A percentile compares a stretch with the other conserved stretches of the same genome.
Conservation (phyloP, 2,888 invertebrate species). For the Brachylomia viminalis region DNA sequence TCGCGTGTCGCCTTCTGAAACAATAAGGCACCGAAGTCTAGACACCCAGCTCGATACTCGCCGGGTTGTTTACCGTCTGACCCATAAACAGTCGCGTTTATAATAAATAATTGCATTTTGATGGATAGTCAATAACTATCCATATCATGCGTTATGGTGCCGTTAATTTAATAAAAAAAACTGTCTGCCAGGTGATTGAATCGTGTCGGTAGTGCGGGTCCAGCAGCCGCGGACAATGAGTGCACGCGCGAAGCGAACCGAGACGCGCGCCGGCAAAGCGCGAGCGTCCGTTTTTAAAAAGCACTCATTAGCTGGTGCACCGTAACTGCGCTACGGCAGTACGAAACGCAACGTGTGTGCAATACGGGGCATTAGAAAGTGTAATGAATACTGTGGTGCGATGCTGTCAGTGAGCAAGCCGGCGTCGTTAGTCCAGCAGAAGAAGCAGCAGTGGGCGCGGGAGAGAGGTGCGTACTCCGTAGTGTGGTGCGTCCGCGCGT, state of each 20-base stretch:
- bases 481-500: slow-evolving; percentile 65
- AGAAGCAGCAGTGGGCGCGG: slow-evolving; percentile 97
- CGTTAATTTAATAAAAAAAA: slow-evolving; percentile 72
- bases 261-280: slow-evolving; percentile 81
- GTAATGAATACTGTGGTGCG: slow-evolving; percentile 87
- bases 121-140: slow-evolving; percentile 62
- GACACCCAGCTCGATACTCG: slow-evolving; percentile 64
- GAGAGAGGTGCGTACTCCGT: slow-evolving; percentile 94
- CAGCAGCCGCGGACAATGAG: slow-evolving; percentile 85
- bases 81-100: slow-evolving; percentile 62
- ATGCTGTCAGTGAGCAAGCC: slow-evolving; percentile 89
- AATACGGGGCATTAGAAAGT: slow-evolving; percentile 88
- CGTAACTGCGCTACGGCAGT: slow-evolving; percentile 84
- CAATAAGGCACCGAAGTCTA: slow-evolving; percentile 82
- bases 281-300: slow-evolving; percentile 85
- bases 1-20: slow-evolving; percentile 88
- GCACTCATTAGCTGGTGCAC: slow-evolving; percentile 88
- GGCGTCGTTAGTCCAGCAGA: slow-evolving; percentile 95
- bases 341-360: slow-evolving; percentile 85
- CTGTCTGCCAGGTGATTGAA: slow-evolving; percentile 73
- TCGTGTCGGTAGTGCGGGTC: slow-evolving; percentile 73
- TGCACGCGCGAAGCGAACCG: slow-evolving; percentile 87
- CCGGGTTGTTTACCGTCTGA: slow-evolving; percentile 52
- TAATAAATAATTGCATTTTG: slow-evolving; percentile 64
- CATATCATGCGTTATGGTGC: slow-evolving; percentile 60